These are phyloP conservation scores for Helleia helle DNA, from an alignment of 2,888 invertebrate genomes.

Conservation along the genomic window DNA sequence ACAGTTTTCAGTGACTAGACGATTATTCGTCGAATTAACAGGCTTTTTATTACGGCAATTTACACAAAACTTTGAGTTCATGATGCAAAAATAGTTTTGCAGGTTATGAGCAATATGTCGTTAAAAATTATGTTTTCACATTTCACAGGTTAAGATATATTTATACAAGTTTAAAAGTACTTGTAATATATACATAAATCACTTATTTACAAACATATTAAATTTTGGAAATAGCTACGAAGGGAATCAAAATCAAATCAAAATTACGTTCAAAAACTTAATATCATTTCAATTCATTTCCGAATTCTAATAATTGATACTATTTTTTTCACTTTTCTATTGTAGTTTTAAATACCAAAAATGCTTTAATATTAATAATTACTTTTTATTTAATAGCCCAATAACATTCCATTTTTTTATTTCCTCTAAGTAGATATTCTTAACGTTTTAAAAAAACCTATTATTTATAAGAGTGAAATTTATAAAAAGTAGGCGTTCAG, in stretches of 20 bases:
- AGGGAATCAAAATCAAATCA: slow-evolving; percentile 1
- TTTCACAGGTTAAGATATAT: neutral
- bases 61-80: slow-evolving; percentile 70
- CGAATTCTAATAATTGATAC: too few relatives aligned
- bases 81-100: slow-evolving; percentile 28
- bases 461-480: too few relatives aligned
- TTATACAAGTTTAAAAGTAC: neutral
- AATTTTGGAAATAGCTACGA: neutral
- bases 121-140: neutral
- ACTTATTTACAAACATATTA: slow-evolving; percentile 7
- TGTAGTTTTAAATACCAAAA: too few relatives aligned
- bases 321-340: too few relatives aligned
- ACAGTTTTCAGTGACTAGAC: slow-evolving; percentile 82
- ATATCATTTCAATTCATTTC: too few relatives aligned
- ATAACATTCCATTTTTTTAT: too few relatives aligned
- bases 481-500: too few relatives aligned
- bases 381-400: too few relatives aligned
- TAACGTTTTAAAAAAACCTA: too few relatives aligned
- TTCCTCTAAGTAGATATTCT: too few relatives aligned
- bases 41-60: slow-evolving; percentile 73
- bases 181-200: neutral
- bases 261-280: too few relatives aligned
- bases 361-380: too few relatives aligned
- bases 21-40: slow-evolving; percentile 70
- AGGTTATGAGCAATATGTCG: slow-evolving; percentile 7